Percentiles rank a stretch among this genome's conserved stretches.
Conservation (phyloP, 2,888 invertebrate genomes). For the Drosophila koepferae region DNA sequence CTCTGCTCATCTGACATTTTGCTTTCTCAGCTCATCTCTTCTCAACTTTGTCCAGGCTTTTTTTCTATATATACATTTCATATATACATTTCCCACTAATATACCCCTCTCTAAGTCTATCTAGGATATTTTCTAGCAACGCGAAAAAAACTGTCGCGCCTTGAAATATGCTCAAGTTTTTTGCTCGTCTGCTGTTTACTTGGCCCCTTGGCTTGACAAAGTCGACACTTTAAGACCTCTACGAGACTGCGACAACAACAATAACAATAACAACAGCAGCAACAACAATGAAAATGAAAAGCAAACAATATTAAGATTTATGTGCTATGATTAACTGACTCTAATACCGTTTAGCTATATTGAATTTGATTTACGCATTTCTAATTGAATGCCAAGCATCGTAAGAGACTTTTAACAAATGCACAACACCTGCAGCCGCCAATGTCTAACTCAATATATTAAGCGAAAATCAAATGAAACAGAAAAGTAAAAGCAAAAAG, state of each 20-base stretch:
- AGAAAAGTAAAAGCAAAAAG: not conserved
- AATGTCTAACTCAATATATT: slow-evolving; percentile 28
- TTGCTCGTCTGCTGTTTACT: slow-evolving; percentile 18
- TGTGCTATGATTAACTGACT: slow-evolving; percentile 47
- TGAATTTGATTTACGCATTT: slow-evolving; percentile 43
- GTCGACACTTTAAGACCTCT: slow-evolving; percentile 56
- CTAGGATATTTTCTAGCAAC: slow-evolving; percentile 13
- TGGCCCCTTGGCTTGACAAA: slow-evolving; percentile 14
- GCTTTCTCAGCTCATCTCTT: no score
- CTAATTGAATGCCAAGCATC: slow-evolving; percentile 30
- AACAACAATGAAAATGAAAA: not conserved
- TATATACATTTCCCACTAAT: not conserved
- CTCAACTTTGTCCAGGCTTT: no score
- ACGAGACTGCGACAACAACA: slow-evolving; percentile 20
- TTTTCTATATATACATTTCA: no score
- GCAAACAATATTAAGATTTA: slow-evolving; percentile 46
- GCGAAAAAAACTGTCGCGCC: slow-evolving; percentile 16
- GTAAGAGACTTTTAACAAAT: slow-evolving; percentile 16
- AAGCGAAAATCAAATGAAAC: slow-evolving; percentile 13
- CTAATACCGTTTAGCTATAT: slow-evolving; percentile 28
- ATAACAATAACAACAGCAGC: not conserved
- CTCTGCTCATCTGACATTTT: no score
- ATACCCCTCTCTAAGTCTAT: not conserved
- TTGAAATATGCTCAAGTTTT: slow-evolving; percentile 48
- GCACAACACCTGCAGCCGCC: slow-evolving; percentile 9